Evolutionary conservation across 2,888 invertebrate genomes (phyloP).

Genomic region (Pyrocoelia pectoralis): DNA sequence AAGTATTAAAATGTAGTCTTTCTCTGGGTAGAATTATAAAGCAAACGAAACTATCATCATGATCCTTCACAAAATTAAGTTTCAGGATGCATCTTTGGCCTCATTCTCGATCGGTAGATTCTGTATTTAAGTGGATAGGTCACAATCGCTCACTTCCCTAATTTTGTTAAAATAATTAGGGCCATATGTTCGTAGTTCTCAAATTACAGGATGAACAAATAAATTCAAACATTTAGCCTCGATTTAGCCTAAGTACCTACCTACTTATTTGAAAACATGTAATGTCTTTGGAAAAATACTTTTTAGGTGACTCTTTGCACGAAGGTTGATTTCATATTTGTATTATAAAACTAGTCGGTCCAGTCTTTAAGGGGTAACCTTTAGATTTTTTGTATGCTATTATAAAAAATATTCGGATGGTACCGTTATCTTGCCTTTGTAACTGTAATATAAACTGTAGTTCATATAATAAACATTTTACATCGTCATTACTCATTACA

Average conservation of each 20-base stretch:
- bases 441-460: constrained; percentile 15
- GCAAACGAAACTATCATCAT: too few species aligned
- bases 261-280: too few species aligned
- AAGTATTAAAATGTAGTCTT: too few species aligned
- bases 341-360: background rate
- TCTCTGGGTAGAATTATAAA: too few species aligned
- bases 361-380: background rate
- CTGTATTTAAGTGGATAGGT: constrained; percentile 31
- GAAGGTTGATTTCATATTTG: background rate
- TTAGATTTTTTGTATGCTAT: constrained; percentile 2
- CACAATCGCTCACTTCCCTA: constrained; percentile 26
- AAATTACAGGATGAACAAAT: background rate
- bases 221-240: background rate
- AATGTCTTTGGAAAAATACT: too few species aligned
- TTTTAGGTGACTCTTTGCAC: too few species aligned
- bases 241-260: too few species aligned
- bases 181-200: constrained; percentile 19
- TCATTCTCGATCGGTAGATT: constrained; percentile 15
- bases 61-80: background rate
- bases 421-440: constrained; percentile 14
- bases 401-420: background rate
- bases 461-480: background rate
- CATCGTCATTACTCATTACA: too few species aligned
- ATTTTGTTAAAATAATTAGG: constrained; percentile 23
- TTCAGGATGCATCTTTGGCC: constrained; percentile 26